Base-by-base conservation (phyloP, 2,888 invertebrate species). In the Lacanobia wlatinum region DNA sequence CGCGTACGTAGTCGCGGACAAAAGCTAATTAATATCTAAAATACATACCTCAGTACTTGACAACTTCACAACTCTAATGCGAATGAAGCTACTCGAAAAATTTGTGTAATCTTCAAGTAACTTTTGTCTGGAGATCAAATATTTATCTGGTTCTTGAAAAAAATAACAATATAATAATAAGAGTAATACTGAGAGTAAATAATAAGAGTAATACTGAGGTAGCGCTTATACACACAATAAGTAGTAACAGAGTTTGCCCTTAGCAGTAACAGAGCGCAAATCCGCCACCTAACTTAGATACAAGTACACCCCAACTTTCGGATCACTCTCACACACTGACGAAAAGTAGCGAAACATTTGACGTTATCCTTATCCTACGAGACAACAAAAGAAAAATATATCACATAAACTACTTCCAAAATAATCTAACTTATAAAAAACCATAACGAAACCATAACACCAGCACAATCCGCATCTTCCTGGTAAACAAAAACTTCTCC, bases 401-500 rank as follows among this genome's bases (percentile, higher is more conserved):
- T 67, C 62, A 76, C 69, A 66, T 64, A 64, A 70, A 76, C 67
- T 76, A 71, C 56, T 21, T 65, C 43, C 34, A 48, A 73, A 72
- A 76, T 72, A 76, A 67, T 76, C 55, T 70, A 71, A 76, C 73
- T 79, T 77, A 80, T 73, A 85, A 80, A 75, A 82, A 77, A 76
- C 46, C 61, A 60, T 66, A 69, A 64, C 76, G 56, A 40, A 69
- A 62, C 63, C 66, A 73, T 78, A 82, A 78, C 73, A 73, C 70
- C 72, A 68, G 56, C 69, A 84, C 68, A 78, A 83, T 73, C 73
- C 75, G 40, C 50, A 66, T 70, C 66, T 76, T 68, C 68, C 74
- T 70, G 72, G 71, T 85, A 85, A 85, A 86, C 86, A 85, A 86
- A 86, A 84, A 85, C 78, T 86, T 79, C 53, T 83, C 53, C 71